Percentiles rank a stretch among this genome's conserved stretches.
These are phyloP conservation scores for Aldabrachelys gigantea DNA, from an alignment of 2,113 vertebrate genomes.

Conservation along the genomic window DNA sequence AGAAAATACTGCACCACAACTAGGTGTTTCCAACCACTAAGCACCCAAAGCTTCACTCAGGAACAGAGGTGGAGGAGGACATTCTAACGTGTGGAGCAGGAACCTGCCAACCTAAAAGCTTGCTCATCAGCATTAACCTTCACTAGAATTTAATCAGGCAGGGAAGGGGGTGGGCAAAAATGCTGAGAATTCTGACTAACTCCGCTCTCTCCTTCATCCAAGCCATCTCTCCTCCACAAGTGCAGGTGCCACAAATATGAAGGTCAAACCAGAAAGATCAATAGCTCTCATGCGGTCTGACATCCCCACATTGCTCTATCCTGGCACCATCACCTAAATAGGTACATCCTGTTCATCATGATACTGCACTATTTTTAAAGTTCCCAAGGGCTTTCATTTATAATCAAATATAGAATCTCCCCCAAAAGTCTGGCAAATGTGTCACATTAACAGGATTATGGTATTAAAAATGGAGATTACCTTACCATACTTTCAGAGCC, in stretches of 20 bases:
- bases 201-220: not conserved
- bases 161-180: not conserved
- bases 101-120: not conserved
- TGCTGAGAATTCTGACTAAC: not conserved
- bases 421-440: not conserved
- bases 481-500: not conserved
- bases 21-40: not conserved
- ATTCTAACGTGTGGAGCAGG: not conserved
- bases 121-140: not conserved
- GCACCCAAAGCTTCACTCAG: not conserved
- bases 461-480: not conserved
- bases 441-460: not conserved
- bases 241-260: not conserved
- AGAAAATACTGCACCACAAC: not conserved
- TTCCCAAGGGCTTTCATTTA: not conserved
- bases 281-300: not conserved
- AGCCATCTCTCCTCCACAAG: not conserved
- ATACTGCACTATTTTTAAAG: not conserved
- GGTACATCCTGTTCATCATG: not conserved
- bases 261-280: not conserved
- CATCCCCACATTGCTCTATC: not conserved
- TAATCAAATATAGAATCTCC: not conserved
- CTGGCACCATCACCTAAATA: not conserved
- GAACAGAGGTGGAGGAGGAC: not conserved
- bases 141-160: not conserved